These are phyloP conservation scores for Vidua chalybeata DNA, from an alignment of 2,113 vertebrate species.

Conservation along the genomic window DNA sequence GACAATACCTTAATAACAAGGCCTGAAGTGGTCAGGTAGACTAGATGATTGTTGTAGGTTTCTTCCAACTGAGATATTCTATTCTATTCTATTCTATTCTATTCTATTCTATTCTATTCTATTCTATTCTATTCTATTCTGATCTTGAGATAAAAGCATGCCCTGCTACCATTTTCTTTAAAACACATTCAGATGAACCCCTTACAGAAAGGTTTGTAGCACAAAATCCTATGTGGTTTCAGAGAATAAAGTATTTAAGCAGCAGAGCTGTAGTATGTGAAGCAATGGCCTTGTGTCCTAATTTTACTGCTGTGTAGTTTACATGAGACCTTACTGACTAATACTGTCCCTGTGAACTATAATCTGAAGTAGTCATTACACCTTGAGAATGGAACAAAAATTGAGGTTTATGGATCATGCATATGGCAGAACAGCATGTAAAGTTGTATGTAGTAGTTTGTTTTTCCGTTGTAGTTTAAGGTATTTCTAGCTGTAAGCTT, in stretches of 20 bases:
- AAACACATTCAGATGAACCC: not conserved
- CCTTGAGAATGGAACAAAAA: not conserved
- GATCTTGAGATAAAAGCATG: not conserved
- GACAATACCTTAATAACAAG: not conserved
- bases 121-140: not conserved
- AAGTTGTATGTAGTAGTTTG: too few species aligned
- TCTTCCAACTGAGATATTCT: not conserved
- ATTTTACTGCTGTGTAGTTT: not conserved
- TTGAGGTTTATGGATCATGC: not conserved
- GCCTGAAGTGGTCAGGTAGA: not conserved
- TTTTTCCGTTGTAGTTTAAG: too few species aligned
- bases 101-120: not conserved
- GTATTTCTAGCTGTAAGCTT: too few species aligned
- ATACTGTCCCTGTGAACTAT: not conserved
- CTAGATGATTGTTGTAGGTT: accelerated
- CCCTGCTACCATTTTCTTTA: not conserved
- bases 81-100: not conserved
- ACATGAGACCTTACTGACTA: not conserved
- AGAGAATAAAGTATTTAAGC: not conserved
- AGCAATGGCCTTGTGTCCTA: not conserved
- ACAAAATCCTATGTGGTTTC: not conserved
- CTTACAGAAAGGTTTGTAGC: not conserved
- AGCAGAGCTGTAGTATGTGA: not conserved
- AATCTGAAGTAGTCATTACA: not conserved
- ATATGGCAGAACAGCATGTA: not conserved